Evolutionary conservation across 2,113 vertebrate genomes (phyloP).

Genomic region (Cricetomys ansorgei): DNA sequence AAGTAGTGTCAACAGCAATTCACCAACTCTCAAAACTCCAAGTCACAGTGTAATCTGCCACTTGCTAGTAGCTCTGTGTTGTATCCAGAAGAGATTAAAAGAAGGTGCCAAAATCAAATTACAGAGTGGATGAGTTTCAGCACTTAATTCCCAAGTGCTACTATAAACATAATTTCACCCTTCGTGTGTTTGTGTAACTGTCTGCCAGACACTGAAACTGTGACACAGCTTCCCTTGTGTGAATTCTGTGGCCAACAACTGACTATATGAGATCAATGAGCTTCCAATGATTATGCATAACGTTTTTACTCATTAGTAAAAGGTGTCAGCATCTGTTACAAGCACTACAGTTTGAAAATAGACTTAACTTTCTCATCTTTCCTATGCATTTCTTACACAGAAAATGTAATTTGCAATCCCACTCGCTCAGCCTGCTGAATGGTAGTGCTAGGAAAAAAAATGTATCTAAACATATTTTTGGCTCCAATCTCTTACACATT

Average conservation of each 20-base stretch:
- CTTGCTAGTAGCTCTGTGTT: neutral
- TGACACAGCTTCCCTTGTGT: constrained; percentile 62
- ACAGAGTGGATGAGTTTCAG: constrained; percentile 45
- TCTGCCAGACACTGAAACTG: constrained; percentile 41
- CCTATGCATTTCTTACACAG: neutral
- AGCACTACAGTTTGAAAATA: constrained; percentile 26
- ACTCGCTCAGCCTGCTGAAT: neutral
- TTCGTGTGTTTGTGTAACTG: constrained; percentile 18
- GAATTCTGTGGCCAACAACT: constrained; percentile 66
- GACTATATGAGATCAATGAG: constrained; percentile 20
- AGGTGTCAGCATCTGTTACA: constrained; percentile 30
- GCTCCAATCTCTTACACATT: neutral
- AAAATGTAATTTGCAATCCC: constrained; percentile 40
- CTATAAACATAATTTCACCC: constrained; percentile 51
- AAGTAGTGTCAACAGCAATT: neutral
- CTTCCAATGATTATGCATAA: constrained; percentile 58
- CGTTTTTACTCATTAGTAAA: constrained; percentile 60
- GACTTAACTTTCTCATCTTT: constrained; percentile 26
- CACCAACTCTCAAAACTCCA: neutral
- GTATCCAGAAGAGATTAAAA: constrained; percentile 46
- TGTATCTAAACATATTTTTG: neutral
- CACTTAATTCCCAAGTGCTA: constrained; percentile 73
- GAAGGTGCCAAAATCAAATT: constrained; percentile 56
- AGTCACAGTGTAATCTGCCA: neutral
- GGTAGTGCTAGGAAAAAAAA: neutral